Evolutionary conservation across 2,797 vertebrate genomes (phyloP).

Genomic region (Tamandua tetradactyla): DNA sequence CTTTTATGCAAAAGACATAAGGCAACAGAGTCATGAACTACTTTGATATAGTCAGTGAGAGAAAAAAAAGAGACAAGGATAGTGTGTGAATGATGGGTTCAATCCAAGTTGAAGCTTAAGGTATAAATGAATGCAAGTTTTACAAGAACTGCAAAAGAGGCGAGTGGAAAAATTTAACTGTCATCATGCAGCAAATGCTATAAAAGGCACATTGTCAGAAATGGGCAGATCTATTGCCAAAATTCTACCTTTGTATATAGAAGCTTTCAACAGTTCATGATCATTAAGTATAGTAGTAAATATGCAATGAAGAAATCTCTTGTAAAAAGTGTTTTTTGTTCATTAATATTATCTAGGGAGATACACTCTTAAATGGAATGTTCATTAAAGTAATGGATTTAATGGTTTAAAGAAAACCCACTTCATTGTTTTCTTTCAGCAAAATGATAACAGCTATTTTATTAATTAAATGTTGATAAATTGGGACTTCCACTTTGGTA

Average conservation of each 20-base stretch:
- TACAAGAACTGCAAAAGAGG: neutral
- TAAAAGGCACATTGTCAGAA: neutral
- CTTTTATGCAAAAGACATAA: neutral
- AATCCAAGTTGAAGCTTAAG: neutral
- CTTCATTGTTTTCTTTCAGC: neutral
- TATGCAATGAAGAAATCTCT: neutral
- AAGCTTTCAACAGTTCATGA: neutral
- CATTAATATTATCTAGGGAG: neutral
- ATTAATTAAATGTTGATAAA: neutral
- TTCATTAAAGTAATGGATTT: neutral
- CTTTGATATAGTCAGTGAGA: neutral
- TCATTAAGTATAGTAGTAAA: neutral
- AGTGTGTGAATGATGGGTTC: neutral
- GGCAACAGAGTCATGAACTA: neutral
- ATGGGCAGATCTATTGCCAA: neutral
- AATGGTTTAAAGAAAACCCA: neutral
- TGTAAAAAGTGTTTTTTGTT: neutral
- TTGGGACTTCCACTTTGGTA: neutral
- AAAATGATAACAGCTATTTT: neutral
- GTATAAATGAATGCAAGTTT: conserved; percentile 9
- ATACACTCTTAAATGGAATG: neutral
- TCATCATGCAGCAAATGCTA: conserved; percentile 48
- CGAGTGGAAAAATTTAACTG: neutral
- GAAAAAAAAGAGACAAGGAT: neutral
- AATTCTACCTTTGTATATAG: neutral